A percentile compares a stretch with the other conserved stretches of the same genome.
Evolutionary conservation across 2,888 invertebrate genomes (phyloP).

Genomic region (Vandiemenella viatica): DNA sequence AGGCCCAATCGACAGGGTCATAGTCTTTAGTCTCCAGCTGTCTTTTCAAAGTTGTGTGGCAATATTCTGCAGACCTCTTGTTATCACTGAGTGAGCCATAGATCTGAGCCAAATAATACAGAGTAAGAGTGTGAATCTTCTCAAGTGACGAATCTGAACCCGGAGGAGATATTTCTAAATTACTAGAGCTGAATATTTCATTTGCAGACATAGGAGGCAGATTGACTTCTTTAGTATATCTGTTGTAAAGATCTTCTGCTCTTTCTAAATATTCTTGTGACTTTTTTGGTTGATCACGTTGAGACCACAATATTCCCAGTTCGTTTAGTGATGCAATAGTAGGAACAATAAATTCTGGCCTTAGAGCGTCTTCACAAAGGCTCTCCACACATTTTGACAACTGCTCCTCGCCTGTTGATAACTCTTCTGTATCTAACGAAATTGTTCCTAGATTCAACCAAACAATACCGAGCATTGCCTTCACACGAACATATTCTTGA

Average conservation of each 20-base stretch:
- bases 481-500: slow-evolving; percentile 24
- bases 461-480: slow-evolving; percentile 45
- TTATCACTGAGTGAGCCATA: slow-evolving; percentile 58
- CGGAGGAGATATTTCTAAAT: slow-evolving; percentile 28
- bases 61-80: slow-evolving; percentile 68
- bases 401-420: slow-evolving; percentile 51
- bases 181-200: slow-evolving; percentile 38
- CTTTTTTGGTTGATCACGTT: slow-evolving; percentile 46
- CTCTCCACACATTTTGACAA: slow-evolving; percentile 47
- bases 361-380: slow-evolving; percentile 36
- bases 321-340: slow-evolving; percentile 62
- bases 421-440: slow-evolving; percentile 65
- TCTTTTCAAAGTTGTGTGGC: slow-evolving; percentile 67
- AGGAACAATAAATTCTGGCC: slow-evolving; percentile 45
- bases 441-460: slow-evolving; percentile 62
- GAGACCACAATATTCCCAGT: slow-evolving; percentile 65
- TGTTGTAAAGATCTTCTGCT: slow-evolving; percentile 33
- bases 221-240: slow-evolving; percentile 23
- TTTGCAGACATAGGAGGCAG: slow-evolving; percentile 38
- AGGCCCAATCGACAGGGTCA: slow-evolving; percentile 76
- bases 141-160: slow-evolving; percentile 48
- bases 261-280: slow-evolving; percentile 50
- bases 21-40: slow-evolving; percentile 62
- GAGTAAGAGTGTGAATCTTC: slow-evolving; percentile 62
- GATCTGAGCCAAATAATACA: slow-evolving; percentile 81